These are phyloP conservation scores for Glyptemys insculpta DNA, from an alignment of 2,797 vertebrate species.

Conservation along the genomic window DNA sequence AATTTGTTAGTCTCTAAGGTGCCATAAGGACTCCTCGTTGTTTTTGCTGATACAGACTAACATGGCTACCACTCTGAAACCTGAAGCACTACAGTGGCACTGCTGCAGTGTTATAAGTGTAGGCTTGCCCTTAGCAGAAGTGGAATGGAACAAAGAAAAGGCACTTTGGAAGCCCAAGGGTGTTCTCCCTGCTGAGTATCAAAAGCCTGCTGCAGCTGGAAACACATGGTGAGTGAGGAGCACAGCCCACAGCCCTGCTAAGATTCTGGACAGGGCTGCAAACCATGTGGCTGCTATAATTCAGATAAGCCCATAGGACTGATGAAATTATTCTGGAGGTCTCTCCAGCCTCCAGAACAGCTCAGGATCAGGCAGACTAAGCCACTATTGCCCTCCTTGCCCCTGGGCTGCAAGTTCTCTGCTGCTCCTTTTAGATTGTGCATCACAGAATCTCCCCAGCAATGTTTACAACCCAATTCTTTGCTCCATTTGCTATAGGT, in stretches of 20 bases:
- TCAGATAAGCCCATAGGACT: neutral
- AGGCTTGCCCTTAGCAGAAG: neutral
- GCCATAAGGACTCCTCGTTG: no score
- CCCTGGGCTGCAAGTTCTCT: neutral
- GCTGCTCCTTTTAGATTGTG: neutral
- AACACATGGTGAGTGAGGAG: neutral
- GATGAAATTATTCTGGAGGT: neutral
- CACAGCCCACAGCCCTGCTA: neutral
- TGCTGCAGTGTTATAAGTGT: no score
- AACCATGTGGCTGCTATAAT: neutral
- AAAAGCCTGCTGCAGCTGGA: neutral
- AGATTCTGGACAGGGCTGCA: neutral
- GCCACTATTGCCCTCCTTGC: neutral
- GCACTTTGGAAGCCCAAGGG: neutral
- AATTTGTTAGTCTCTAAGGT: no score
- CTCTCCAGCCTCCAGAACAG: neutral
- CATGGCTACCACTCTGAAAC: no score
- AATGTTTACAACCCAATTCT: neutral
- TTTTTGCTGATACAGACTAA: no score
- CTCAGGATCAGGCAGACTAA: neutral
- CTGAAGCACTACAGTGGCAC: no score
- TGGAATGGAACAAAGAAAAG: neutral
- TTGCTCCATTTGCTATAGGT: neutral
- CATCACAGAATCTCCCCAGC: accelerated
- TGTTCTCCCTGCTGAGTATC: neutral